Conservation (phyloP, 1,140 invertebrate genomes). For the Amyelois transitella region DNA sequence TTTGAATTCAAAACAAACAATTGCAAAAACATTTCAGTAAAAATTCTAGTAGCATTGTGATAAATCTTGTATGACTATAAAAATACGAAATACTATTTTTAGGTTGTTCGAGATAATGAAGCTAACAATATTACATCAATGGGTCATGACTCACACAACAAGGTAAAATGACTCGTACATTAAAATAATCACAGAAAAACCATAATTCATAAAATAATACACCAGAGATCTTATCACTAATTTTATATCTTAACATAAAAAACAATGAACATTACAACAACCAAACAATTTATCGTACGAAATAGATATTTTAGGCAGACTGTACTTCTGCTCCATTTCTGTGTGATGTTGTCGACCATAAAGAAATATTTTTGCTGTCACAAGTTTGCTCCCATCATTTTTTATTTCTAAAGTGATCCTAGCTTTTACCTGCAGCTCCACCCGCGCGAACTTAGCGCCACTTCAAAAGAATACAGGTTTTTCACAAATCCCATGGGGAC, state of each 20-base stretch:
- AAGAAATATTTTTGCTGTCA: neutral
- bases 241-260: conserved; percentile 5
- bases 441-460: too few species aligned
- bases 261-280: conserved; percentile 34
- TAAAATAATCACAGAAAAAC: neutral
- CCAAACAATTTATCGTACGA: conserved; percentile 24
- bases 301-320: conserved; percentile 15
- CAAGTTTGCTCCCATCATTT: too few species aligned
- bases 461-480: too few species aligned
- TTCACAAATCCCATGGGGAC: too few species aligned
- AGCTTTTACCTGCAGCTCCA: too few species aligned
- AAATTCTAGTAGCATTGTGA: too few species aligned
- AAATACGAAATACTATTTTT: neutral
- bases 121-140: neutral
- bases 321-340: conserved; percentile 13
- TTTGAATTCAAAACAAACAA: too few species aligned
- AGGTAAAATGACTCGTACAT: neutral
- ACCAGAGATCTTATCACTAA: neutral
- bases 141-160: neutral
- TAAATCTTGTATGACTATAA: neutral
- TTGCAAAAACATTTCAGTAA: too few species aligned
- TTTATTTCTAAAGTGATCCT: too few species aligned
- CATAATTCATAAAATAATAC: conserved; percentile 4
- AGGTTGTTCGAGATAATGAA: neutral
- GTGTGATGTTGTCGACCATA: conserved; percentile 5